Base-by-base conservation (phyloP, 2,113 vertebrate genomes). In the Rhombomys opimus region DNA sequence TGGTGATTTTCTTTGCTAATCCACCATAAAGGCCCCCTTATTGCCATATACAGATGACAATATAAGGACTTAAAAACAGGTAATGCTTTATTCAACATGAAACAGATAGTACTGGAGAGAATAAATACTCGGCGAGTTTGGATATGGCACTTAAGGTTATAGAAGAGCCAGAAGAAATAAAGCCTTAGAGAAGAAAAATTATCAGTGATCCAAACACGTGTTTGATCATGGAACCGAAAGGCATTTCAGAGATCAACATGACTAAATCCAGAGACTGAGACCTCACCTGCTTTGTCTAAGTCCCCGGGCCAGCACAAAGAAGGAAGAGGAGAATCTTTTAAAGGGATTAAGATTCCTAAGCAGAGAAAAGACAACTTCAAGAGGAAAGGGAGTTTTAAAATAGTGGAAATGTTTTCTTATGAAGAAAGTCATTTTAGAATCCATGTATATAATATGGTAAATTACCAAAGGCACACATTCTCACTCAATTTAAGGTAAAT, bases 121-220 rank as follows among this genome's bases (percentile, higher is more conserved):
- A 73, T 12, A 86, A 89, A 84, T 25, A 12, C n/a, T 90, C 30
- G 35, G 30, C 46, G 61, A 89, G 63, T 93, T 90, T 94, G 20
- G 22, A 12, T 65, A 59, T 68, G 17, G 70, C 80, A 25, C 38
- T 87, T 75, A 67, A 65, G 10, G 35, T 89, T 38, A 12, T 80
- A n/a, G 41, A 90, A 57, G 46, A 32, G 18, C 9, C 25, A 67
- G 67, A 89, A 91, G 68, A 90, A 90, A 92, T 96, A 81, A 87
- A 87, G 3, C 8, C 52, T 88, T 68, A 50, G 30, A 90, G 59
- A 94, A 17, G 8, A 54, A 54, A 95, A 92, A 65, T 96, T 82
- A 70, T 63, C 27, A 94, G 46, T 72, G 86, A 90, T 70, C 81
- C 72, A 92, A 90, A 82, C 57, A 68, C 41, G 70, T 57, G 65